Evolutionary conservation across 2,113 vertebrate species (phyloP), one percentile per base, ranked within the genome.

Genomic region (Poicephalus meyeri): DNA sequence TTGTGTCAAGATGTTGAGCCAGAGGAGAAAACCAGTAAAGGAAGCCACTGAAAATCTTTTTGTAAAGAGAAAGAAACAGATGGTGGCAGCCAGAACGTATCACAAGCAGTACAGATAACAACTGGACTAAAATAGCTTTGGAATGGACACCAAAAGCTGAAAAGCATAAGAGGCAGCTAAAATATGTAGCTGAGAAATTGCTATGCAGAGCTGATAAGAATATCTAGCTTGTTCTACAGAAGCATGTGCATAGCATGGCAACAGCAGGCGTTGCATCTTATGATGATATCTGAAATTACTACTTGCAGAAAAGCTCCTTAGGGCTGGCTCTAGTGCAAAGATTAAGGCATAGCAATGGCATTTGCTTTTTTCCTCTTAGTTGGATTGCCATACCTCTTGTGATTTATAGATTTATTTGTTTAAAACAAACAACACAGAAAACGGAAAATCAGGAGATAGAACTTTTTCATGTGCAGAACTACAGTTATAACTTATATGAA

Each of bases 81-180:
- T 95, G 80, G 96, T 79, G 89, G 44, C 46, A 95, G 90, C 76
- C 95, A 80, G 74, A 89, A 71, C 8, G 0, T 95, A 65, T 91
- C 79, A 64, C 65, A 83, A 82, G 91, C 55, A 95, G 39, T 47
- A 29, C 50, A 78, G 92, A 63, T 94, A 95, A 86, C 88, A 96
- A 50, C 81, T 86, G 86, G 35, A 61, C 93, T 81, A 47, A 97
- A 97, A 94, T 95, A 97, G 77, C 88, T 94, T 94, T 95, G 83
- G 80, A 93, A 88, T 88, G 92, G 91, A 89, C 73, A 91, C 91
- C 63, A 66, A 90, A 93, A 86, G 50, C 91, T 97, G 68, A 66
- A 96, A 88, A 89, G 82, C 20, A 0, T 71, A 87, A 78, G 42
- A 91, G 74, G 49, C 69, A 95, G 94, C 84, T 89, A 64, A 93